Evolutionary conservation across 2,888 invertebrate genomes (phyloP), one percentile per base, ranked within the genome.

Genomic region (Hesperia comma): DNA sequence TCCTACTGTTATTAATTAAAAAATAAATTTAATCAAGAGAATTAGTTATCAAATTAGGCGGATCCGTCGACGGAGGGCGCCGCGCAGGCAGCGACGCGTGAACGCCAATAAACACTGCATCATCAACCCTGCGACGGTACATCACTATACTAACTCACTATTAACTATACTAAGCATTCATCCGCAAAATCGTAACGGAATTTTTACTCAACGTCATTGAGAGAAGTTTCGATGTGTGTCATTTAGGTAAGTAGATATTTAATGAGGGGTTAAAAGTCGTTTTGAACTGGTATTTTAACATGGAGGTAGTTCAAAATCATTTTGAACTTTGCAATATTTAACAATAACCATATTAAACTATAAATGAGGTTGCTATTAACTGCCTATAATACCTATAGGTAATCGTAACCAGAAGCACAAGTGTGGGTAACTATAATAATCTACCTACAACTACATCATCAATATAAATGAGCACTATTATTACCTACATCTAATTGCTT

Each of bases 41-140:
- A 63, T 43, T 54, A 43, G 37, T 55, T 54, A 54, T 66, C 54
- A 58, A 66, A 60, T 60, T 60, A 66, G 43, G 43, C 43, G 41
- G 54, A 61, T 53, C 61, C 46, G 57, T 37, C 56, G 53, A 26
- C 43, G 40, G 53, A 54, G 54, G 66, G 43, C 53, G 66, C 60
- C 32, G 61, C 53, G 26, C 43, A 70, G 53, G 54, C 69, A 70
- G 61, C 71, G 70, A 70, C 67, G 70, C 71, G 74, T 70, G 63
- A 72, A 70, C 63, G 26, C 26, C 26, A 26, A 26, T 26, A 57
- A 40, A 57, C 33, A 54, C 57, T 68, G 54, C 61, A 62, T 68
- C 68, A 69, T 58, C 62, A 56, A 64, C 57, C 41, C 26, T 57
- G 21, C 33, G 17, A 17, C 49, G 17, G 17, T 19, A 10, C 6